A percentile compares a stretch with the other conserved stretches of the same genome.
These are phyloP conservation scores for Hydropsyche betteni DNA, from an alignment of 2,888 invertebrate species.

Conservation along the genomic window DNA sequence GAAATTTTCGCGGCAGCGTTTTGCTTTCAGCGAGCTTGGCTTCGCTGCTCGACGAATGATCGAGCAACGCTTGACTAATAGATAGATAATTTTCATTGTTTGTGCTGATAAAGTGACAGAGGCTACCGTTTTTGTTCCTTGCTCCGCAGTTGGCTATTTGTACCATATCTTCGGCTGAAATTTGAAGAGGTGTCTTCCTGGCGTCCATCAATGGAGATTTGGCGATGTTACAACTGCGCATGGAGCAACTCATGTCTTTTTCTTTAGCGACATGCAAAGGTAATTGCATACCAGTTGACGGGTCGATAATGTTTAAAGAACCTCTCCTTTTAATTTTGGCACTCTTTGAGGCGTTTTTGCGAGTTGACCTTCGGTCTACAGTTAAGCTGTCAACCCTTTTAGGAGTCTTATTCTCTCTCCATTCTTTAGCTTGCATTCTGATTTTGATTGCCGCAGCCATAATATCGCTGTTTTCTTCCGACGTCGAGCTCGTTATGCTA, in stretches of 20 bases:
- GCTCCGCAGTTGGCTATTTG: constrained; percentile 62
- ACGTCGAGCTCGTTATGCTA: constrained; percentile 47
- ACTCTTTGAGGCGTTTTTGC: constrained; percentile 43
- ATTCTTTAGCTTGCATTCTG: constrained; percentile 45
- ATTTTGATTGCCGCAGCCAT: constrained; percentile 45
- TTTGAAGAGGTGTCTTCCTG: constrained; percentile 59
- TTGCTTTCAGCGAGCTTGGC: constrained; percentile 39
- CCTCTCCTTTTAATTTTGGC: constrained; percentile 48
- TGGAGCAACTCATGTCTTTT: constrained; percentile 44
- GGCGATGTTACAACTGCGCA: constrained; percentile 50
- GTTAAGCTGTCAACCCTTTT: constrained; percentile 45
- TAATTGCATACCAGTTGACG: constrained; percentile 44
- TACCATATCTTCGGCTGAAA: constrained; percentile 64
- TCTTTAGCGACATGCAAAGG: constrained; percentile 41
- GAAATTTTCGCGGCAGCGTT: constrained; percentile 33
- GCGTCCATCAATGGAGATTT: constrained; percentile 57
- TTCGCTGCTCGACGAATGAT: constrained; percentile 48
- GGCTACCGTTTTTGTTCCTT: constrained; percentile 59
- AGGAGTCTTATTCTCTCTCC: constrained; percentile 45
- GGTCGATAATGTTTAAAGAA: constrained; percentile 52
- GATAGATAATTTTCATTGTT: constrained; percentile 47
- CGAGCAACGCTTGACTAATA: constrained; percentile 48
- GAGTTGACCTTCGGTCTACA: constrained; percentile 46
- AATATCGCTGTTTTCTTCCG: constrained; percentile 49
- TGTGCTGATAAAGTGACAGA: constrained; percentile 59